A percentile compares a stretch with the other conserved stretches of the same genome.
These are phyloP conservation scores for Intellagama lesueurii DNA, from an alignment of 2,797 vertebrate species.

Conservation along the genomic window DNA sequence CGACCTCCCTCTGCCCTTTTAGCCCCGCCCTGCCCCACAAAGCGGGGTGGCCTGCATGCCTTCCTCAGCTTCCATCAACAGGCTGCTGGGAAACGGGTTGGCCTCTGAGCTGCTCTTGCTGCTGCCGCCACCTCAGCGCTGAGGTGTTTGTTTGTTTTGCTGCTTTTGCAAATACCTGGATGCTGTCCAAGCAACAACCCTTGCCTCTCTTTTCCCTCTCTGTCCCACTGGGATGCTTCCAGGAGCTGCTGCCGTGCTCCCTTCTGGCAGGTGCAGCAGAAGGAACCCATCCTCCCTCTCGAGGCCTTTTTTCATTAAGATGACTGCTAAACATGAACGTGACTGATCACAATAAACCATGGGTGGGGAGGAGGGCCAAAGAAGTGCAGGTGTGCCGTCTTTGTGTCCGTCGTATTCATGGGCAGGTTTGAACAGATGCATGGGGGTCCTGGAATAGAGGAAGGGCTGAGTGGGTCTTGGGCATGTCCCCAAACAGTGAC, in stretches of 20 bases:
- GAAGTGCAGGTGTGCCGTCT: neutral
- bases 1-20: neutral
- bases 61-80: neutral
- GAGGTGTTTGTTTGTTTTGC: neutral
- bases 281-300: neutral
- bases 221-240: too few species aligned
- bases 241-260: neutral
- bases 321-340: neutral
- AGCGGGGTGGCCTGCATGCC: neutral
- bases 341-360: neutral
- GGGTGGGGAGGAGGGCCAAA: too few species aligned
- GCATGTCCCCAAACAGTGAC: too few species aligned
- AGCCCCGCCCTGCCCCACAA: neutral
- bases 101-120: neutral
- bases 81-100: too few species aligned
- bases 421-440: too few species aligned
- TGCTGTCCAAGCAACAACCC: neutral
- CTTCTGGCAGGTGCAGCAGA: neutral
- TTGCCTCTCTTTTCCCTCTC: too few species aligned
- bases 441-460: too few species aligned
- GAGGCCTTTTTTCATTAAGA: neutral
- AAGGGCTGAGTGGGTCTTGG: too few species aligned
- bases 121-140: neutral
- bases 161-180: fast-evolving
- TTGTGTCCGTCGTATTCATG: too few species aligned